Evolutionary conservation across 2,888 invertebrate genomes (phyloP).

Genomic region (Chrysomela aeneicollis): DNA sequence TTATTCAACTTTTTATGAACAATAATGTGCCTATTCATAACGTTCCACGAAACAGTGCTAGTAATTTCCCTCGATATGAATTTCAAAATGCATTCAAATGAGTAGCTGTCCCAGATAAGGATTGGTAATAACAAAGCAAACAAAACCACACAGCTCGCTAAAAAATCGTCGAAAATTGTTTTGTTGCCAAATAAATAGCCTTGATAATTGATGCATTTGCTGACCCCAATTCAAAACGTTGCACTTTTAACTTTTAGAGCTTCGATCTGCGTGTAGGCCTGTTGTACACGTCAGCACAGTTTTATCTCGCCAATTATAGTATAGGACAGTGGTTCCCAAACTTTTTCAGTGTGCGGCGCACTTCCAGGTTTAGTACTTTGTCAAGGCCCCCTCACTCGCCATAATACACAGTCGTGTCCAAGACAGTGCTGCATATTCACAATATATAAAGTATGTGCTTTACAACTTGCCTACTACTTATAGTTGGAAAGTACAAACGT

Average conservation of each 20-base stretch:
- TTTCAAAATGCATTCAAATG: constrained; percentile 9
- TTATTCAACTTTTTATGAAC: neutral
- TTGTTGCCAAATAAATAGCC: constrained; percentile 56
- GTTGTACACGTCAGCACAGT: constrained; percentile 27
- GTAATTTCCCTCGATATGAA: neutral
- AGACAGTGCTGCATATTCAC: too few species aligned
- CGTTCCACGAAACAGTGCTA: constrained; percentile 19
- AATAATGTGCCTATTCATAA: constrained; percentile 7
- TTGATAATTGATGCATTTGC: constrained; percentile 59
- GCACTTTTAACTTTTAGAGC: constrained; percentile 59
- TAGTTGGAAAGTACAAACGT: too few species aligned
- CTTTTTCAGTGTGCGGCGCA: too few species aligned
- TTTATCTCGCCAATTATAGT: neutral
- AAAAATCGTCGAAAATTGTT: constrained; percentile 37
- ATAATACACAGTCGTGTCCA: too few species aligned
- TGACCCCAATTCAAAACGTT: constrained; percentile 61
- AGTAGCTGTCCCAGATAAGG: constrained; percentile 22
- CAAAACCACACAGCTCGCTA: constrained; percentile 25
- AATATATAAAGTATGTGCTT: too few species aligned
- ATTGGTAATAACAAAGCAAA: constrained; percentile 30
- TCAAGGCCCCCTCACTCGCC: too few species aligned
- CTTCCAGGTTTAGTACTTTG: too few species aligned
- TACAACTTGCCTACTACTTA: too few species aligned
- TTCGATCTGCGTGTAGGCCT: constrained; percentile 21
- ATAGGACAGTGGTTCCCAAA: too few species aligned